These are phyloP conservation scores for Danio jaintianensis DNA, from an alignment of 2,797 vertebrate genomes.

Conservation along the genomic window DNA sequence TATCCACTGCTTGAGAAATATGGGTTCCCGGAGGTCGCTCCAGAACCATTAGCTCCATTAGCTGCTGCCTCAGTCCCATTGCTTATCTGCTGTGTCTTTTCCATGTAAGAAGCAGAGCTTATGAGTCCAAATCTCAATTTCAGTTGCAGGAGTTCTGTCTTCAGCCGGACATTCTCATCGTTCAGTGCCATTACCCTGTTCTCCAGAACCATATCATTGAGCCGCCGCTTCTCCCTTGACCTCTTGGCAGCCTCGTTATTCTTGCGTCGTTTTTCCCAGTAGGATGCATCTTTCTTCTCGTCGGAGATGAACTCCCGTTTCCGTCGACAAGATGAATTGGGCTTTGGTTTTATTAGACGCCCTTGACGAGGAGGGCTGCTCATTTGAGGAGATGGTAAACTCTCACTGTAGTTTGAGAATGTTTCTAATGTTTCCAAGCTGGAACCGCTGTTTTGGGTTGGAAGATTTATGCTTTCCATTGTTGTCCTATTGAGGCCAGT, in stretches of 20 bases:
- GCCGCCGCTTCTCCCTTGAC: constrained; percentile 84
- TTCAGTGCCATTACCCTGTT: constrained; percentile 85
- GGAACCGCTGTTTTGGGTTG: constrained; percentile 69
- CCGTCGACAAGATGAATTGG: constrained; percentile 74
- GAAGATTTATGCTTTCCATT: constrained; percentile 80
- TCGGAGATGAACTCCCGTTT: constrained; percentile 87
- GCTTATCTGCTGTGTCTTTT: constrained; percentile 83
- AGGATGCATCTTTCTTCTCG: constrained; percentile 87
- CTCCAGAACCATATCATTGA: constrained; percentile 86
- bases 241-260: constrained; percentile 88
- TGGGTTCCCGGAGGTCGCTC: constrained; percentile 66
- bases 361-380: constrained; percentile 58
- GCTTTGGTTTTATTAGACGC: constrained; percentile 76
- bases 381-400: constrained; percentile 68
- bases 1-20: constrained; percentile 81
- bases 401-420: constrained; percentile 68
- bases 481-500: constrained; percentile 65
- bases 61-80: constrained; percentile 49
- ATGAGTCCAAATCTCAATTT: constrained; percentile 86
- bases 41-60: constrained; percentile 65
- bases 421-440: constrained; percentile 68
- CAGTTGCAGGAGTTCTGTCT: constrained; percentile 83
- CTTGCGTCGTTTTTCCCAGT: constrained; percentile 87
- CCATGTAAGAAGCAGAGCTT: constrained; percentile 81
- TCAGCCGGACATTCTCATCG: constrained; percentile 84